phyloP scores from a whole-genome alignment of 23 tunicate species.

The Trididemnum miniatum region DNA sequence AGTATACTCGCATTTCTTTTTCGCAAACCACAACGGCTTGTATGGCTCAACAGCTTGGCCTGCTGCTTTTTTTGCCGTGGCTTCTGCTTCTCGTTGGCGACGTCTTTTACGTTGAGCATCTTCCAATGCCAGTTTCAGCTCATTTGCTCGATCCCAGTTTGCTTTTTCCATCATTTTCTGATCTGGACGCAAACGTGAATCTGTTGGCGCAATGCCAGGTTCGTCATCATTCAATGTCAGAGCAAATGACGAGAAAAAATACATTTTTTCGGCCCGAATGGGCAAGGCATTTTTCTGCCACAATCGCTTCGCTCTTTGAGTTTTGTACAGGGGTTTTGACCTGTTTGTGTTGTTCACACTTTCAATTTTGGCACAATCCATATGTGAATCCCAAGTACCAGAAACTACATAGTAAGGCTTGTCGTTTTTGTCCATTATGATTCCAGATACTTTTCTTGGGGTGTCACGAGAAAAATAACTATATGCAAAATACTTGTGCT shows the following conservation, averaged over 20 bases:
- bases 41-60: constrained; percentile 60
- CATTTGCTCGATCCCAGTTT: constrained; percentile 93
- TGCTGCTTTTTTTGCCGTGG: constrained; percentile 40
- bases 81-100: constrained; percentile 61
- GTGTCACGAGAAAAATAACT: constrained; percentile 94
- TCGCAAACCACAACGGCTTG: constrained; percentile 84
- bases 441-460: constrained; percentile 88
- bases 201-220: constrained; percentile 88
- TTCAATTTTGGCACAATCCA: constrained; percentile 82
- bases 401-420: constrained; percentile 63
- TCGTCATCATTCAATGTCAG: constrained; percentile 77
- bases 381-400: constrained; percentile 93
- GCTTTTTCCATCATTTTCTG: constrained; percentile 92
- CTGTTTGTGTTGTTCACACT: constrained; percentile 61
- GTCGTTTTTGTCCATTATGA: constrained; percentile 71
- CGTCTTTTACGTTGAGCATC: constrained; percentile 90
- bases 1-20: constrained; percentile 45
- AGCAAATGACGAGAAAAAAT: constrained; percentile 76
- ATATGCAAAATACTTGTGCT: constrained; percentile 87
- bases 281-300: constrained; percentile 61
- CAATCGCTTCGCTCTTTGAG: constrained; percentile 58
- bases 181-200: constrained; percentile 82
- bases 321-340: constrained; percentile 56
- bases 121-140: constrained; percentile 73
- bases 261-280: constrained; percentile 82